Conservation (phyloP, 2,113 vertebrate species). For the Callaeas wilsoni region DNA sequence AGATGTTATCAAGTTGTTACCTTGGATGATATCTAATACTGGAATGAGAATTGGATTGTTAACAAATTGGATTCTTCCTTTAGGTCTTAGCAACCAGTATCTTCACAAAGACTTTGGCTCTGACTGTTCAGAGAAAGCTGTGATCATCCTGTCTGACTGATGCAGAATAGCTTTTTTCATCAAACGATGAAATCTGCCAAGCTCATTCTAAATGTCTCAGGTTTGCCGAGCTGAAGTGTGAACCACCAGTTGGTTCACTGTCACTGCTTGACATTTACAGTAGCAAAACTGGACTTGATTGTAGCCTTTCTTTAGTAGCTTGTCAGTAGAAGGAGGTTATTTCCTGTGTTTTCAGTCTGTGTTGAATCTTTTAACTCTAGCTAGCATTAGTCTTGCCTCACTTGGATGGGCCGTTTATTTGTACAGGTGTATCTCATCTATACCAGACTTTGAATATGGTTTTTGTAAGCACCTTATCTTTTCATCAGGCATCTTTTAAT, state of each 20-base stretch:
- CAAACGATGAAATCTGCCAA: neutral
- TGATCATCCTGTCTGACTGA: neutral
- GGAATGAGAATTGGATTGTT: neutral
- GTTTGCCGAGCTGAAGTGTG: neutral
- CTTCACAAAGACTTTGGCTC: neutral
- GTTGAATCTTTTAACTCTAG: neutral
- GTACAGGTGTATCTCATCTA: neutral
- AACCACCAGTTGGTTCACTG: neutral
- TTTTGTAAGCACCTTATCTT: neutral
- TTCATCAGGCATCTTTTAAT: neutral
- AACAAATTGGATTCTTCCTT: neutral
- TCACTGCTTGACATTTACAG: neutral
- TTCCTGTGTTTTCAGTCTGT: neutral
- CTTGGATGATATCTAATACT: neutral
- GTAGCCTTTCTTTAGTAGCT: neutral
- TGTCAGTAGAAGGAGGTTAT: neutral
- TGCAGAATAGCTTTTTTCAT: neutral
- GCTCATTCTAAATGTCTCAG: neutral
- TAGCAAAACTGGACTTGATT: neutral
- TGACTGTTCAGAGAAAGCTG: neutral
- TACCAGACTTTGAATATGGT: neutral
- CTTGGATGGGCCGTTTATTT: neutral
- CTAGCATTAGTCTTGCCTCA: neutral
- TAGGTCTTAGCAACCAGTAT: neutral
- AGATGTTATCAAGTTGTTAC: neutral